Conservation (phyloP, 23 tunicate genomes). For the Trididemnum clinides region DNA sequence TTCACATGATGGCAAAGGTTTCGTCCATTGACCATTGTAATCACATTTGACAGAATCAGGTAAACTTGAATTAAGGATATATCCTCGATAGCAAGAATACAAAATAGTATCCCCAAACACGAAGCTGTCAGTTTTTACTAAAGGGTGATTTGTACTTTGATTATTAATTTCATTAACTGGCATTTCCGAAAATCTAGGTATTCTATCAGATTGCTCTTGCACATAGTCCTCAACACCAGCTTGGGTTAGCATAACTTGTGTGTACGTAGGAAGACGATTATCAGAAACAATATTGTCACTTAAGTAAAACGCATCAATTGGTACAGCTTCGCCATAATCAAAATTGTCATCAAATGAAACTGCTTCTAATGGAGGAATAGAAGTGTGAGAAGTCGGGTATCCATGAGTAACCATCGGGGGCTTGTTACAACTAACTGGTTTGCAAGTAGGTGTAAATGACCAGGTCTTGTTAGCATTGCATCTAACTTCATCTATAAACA, state of each 20-base stretch:
- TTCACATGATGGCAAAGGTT: constrained; percentile 25
- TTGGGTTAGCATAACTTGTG: no score
- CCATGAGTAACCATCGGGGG: constrained; percentile 44
- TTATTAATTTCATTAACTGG: not conserved
- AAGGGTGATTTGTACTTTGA: not conserved
- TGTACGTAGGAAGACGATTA: no score
- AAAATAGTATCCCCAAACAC: constrained; percentile 49
- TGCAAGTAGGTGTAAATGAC: constrained; percentile 57
- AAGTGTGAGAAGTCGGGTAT: not conserved
- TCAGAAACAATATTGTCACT: no score
- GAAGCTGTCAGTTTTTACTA: not conserved
- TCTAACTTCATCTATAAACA: constrained; percentile 20
- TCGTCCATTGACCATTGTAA: constrained; percentile 6
- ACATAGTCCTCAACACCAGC: no score
- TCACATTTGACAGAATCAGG: constrained; percentile 31
- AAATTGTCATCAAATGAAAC: not conserved
- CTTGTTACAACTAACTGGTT: constrained; percentile 64
- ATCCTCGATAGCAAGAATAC: constrained; percentile 55
- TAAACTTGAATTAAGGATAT: not conserved
- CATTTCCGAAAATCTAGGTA: not conserved
- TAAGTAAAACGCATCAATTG: no score
- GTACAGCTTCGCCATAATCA: not conserved
- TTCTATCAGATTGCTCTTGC: no score
- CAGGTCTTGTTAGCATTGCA: constrained; percentile 54
- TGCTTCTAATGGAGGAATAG: not conserved